Base-by-base conservation (phyloP, 2,797 vertebrate species). In the Scomberomorus guttatus region DNA sequence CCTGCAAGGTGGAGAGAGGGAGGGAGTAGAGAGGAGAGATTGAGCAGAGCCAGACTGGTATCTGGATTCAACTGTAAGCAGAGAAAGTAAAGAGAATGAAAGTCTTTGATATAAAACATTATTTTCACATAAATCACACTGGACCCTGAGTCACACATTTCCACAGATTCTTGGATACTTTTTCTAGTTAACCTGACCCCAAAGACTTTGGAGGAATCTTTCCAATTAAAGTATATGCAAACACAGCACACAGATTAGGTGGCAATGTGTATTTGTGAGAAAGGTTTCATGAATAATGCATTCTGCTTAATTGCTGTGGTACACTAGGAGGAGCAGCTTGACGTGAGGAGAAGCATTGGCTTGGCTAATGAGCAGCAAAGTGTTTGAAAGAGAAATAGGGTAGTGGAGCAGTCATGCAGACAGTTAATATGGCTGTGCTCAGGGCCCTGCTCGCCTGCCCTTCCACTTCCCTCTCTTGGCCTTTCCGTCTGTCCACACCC, bases 281-380 rank as follows among this genome's bases (percentile, higher is more conserved):
- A 79, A 68, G 74, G 81, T 84, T 89, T 88, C 85, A 94, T 95
- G 92, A 95, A 95, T 95, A 93, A 96, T 95, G 88, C 84, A 95
- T 93, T 70, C 61, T 20, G 72, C 83, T 93, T 95, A 93, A 95
- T 95, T 94, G 91, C 93, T 77, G 83, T 73, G 85, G 74, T 87
- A 76, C 80, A 86, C 60, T 29, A 92, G 84, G 87, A 89, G 82
- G 73, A 83, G 82, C 85, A 84, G 85, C 84, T 79, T 83, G 82
- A 90, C 56, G 83, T 82, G 90, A 93, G 80, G 75, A 87, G 90
- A 89, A 87, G 87, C 86, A 74, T 85, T 75, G 73, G 59, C 77
- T 80, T 22, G 12, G 77, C 84, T 94, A 94, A 94, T 90, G 90
- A 94, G 92, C 87, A 87, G 85, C 82, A 84, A 88, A 90, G 82